Conservation (phyloP, 2,113 vertebrate genomes). For the Xiphorhynchus elegans region DNA sequence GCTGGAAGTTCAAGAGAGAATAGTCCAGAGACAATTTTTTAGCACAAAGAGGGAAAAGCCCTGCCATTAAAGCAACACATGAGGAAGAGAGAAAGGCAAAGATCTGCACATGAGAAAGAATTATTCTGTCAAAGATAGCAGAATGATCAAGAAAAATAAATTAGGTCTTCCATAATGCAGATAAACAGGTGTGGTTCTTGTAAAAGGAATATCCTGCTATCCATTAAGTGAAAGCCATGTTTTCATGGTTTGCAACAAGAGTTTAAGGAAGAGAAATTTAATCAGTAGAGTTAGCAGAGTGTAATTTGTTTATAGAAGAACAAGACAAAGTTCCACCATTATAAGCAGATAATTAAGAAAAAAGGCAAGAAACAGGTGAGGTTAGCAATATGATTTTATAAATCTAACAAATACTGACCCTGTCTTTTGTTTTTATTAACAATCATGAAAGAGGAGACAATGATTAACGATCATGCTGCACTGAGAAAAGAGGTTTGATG, state of each 20-base stretch:
- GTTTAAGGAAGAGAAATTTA: not conserved
- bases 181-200: constrained; percentile 18
- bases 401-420: not conserved
- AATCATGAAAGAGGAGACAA: not conserved
- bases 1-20: not conserved
- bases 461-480: not conserved
- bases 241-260: not conserved
- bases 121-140: constrained; percentile 31
- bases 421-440: not conserved
- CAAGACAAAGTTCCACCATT: not conserved
- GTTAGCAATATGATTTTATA: not conserved
- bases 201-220: not conserved
- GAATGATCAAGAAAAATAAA: constrained; percentile 43
- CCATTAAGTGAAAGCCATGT: not conserved
- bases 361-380: not conserved
- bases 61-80: not conserved
- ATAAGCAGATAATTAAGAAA: not conserved
- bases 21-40: not conserved
- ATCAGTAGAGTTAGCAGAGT: not conserved
- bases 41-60: not conserved
- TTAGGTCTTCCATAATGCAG: constrained; percentile 29
- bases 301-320: not conserved
- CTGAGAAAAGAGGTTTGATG: not conserved
- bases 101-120: not conserved
- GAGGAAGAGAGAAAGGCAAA: not conserved